Conservation (phyloP, 2,888 invertebrate genomes). For the Acleris cristana region DNA sequence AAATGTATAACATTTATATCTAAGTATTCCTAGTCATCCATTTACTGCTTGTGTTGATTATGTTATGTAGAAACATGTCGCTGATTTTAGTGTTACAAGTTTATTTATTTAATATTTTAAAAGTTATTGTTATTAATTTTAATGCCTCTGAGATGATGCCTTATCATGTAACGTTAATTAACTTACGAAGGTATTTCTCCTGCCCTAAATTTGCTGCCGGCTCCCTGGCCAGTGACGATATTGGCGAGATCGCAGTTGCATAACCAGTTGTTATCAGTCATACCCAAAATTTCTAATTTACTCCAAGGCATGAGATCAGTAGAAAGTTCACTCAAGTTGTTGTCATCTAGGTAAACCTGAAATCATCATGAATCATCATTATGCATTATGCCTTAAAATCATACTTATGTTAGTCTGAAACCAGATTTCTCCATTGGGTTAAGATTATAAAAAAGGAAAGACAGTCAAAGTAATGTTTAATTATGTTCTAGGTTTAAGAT, state of each 20-base stretch:
- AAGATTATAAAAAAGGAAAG: too few relatives aligned
- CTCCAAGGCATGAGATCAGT: slow-evolving; percentile 82
- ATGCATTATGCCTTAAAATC: not conserved
- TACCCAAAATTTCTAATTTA: slow-evolving; percentile 80
- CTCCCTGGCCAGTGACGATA: slow-evolving; percentile 70
- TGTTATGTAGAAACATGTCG: too few relatives aligned
- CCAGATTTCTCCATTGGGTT: too few relatives aligned
- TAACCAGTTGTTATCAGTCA: slow-evolving; percentile 86
- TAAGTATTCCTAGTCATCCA: too few relatives aligned
- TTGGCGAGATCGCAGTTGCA: slow-evolving; percentile 85
- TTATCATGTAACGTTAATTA: not conserved
- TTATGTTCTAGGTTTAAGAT: slow-evolving; percentile 53
- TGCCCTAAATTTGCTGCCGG: slow-evolving; percentile 66
- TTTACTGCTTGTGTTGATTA: too few relatives aligned
- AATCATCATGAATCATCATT: slow-evolving; percentile 15
- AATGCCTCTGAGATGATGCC: too few relatives aligned
- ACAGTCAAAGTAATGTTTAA: not conserved
- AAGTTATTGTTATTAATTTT: too few relatives aligned
- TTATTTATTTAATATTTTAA: too few relatives aligned
- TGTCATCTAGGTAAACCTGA: slow-evolving; percentile 86
- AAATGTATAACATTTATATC: too few relatives aligned
- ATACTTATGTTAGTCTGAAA: not conserved
- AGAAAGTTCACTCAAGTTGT: slow-evolving; percentile 82
- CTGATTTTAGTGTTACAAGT: too few relatives aligned
- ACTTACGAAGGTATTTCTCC: slow-evolving; percentile 75